Conservation (phyloP, 2,113 vertebrate species). For the Gallinago paraguaiae region DNA sequence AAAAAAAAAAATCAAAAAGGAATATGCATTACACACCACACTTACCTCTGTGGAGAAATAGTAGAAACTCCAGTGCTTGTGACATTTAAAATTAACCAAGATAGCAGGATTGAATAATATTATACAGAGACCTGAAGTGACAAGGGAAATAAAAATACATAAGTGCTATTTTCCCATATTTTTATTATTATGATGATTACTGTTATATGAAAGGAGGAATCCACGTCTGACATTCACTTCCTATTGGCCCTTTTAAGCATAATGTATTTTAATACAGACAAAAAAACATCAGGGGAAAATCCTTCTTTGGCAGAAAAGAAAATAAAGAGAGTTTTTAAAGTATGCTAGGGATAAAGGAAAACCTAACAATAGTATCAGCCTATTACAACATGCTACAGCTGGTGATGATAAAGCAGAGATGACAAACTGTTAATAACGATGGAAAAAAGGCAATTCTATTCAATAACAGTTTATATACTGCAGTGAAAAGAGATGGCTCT, state of each 20-base stretch:
- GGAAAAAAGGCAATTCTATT: constrained; percentile 19
- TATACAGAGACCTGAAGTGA: constrained; percentile 6
- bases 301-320: neutral
- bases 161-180: constrained; percentile 26
- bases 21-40: constrained; percentile 6
- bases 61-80: neutral
- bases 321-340: neutral
- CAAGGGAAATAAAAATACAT: constrained; percentile 50
- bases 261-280: neutral
- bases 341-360: neutral
- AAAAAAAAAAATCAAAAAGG: neutral
- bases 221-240: constrained; percentile 31
- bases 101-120: constrained; percentile 25
- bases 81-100: constrained; percentile 31
- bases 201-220: neutral
- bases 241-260: constrained; percentile 5
- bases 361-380: neutral
- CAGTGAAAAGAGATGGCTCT: neutral
- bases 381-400: neutral
- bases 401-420: constrained; percentile 1
- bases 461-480: neutral
- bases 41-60: neutral
- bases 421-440: neutral
- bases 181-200: constrained; percentile 40
- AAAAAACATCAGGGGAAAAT: neutral